Evolutionary conservation across 2,797 vertebrate genomes (phyloP).

Genomic region (Balearica regulorum): DNA sequence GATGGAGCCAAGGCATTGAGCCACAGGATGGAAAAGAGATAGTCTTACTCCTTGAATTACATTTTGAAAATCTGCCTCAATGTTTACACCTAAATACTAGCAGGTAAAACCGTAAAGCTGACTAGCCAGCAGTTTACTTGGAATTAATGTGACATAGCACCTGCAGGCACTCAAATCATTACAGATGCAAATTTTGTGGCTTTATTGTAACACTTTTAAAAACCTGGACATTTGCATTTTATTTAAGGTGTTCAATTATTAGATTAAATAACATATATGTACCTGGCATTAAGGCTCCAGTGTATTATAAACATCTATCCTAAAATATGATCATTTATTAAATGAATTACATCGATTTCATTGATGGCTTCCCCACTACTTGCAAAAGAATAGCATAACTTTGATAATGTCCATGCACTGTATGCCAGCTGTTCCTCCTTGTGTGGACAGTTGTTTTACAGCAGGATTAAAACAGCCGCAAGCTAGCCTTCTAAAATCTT

Average conservation of each 20-base stretch:
- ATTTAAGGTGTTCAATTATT: background rate
- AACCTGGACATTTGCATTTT: background rate
- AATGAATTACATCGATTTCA: background rate
- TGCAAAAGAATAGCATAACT: background rate
- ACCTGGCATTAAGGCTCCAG: background rate
- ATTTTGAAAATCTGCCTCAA: background rate
- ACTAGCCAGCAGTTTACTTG: background rate
- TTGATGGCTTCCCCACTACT: background rate
- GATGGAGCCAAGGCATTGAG: background rate
- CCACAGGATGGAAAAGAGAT: background rate
- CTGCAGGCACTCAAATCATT: background rate
- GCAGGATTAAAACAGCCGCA: background rate
- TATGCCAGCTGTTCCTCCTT: background rate
- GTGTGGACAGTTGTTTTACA: fast-evolving
- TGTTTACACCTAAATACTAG: background rate
- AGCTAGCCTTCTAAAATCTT: background rate
- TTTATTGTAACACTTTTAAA: background rate
- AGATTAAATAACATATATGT: background rate
- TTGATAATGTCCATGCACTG: no score
- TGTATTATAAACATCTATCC: background rate
- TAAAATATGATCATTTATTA: background rate
- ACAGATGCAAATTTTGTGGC: background rate
- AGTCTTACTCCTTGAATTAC: background rate
- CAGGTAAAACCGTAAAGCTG: background rate
- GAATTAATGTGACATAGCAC: background rate